Evolutionary conservation across 2,113 vertebrate species (phyloP).

Genomic region (Chloebia gouldiae): DNA sequence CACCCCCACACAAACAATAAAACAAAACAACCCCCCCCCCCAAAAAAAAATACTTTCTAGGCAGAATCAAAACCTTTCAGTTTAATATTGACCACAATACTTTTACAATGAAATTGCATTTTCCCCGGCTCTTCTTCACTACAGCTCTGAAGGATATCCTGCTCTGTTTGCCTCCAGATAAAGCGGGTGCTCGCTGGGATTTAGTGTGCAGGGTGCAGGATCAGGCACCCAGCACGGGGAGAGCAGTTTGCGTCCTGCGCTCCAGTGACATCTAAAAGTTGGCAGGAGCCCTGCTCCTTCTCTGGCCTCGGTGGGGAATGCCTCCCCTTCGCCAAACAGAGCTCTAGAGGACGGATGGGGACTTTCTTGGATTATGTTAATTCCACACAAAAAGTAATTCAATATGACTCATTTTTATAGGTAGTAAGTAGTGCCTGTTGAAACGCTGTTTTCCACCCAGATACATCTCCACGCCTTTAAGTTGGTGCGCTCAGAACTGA

Average conservation of each 20-base stretch:
- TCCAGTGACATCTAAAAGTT: neutral
- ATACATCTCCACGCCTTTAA: rapidly evolving
- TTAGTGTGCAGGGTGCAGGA: neutral
- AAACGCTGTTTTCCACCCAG: neutral
- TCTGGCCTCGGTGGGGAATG: neutral
- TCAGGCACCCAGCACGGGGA: rapidly evolving
- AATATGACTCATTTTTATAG: neutral
- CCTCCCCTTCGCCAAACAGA: neutral
- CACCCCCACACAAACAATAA: neutral
- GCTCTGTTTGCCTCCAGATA: neutral
- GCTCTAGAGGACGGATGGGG: neutral
- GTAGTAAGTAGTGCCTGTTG: neutral
- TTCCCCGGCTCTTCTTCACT: neutral
- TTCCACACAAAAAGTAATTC: neutral
- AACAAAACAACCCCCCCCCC: neutral
- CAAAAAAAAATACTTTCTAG: neutral
- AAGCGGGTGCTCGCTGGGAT: neutral
- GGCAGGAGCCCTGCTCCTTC: neutral
- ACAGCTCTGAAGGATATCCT: neutral
- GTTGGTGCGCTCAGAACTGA: neutral
- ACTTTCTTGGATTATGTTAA: neutral
- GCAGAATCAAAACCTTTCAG: constrained; percentile 55
- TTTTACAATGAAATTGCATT: neutral
- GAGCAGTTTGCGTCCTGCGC: rapidly evolving
- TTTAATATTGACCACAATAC: neutral